A percentile compares a stretch with the other conserved stretches of the same genome.
phyloP scores from a whole-genome alignment of 1,140 invertebrate species.

The Fopius arisanus region DNA sequence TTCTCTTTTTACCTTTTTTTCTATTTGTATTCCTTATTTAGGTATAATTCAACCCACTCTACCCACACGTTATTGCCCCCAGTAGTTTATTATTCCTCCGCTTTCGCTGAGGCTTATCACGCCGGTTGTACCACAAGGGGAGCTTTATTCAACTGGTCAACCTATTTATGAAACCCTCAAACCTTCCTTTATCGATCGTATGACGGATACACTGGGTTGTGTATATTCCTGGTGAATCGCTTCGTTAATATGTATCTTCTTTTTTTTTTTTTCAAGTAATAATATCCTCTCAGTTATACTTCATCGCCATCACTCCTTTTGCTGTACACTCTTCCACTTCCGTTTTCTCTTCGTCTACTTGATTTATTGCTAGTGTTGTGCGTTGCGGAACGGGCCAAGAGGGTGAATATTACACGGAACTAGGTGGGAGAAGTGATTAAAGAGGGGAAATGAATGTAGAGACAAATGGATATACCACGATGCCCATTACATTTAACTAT shows the following conservation, averaged over 20 bases:
- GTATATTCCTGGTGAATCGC: neutral
- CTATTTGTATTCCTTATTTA: neutral
- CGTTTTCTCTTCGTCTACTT: conserved; percentile 27
- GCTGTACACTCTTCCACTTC: conserved; percentile 27
- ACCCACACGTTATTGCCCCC: no score
- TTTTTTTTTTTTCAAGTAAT: neutral
- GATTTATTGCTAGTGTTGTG: conserved; percentile 49
- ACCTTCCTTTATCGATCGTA: neutral
- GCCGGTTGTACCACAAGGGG: neutral
- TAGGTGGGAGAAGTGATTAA: conserved; percentile 7
- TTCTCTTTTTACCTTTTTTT: neutral
- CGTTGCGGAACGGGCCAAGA: conserved; percentile 24
- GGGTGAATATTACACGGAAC: conserved; percentile 16
- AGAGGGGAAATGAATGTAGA: conserved; percentile 13
- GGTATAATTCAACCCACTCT: no score
- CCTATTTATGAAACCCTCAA: neutral
- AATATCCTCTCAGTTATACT: conserved; percentile 15
- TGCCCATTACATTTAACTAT: conserved; percentile 14
- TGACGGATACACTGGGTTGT: neutral
- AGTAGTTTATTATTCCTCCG: neutral
- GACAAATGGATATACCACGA: conserved; percentile 11
- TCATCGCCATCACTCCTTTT: conserved; percentile 6
- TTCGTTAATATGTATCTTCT: neutral
- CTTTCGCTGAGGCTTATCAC: neutral
- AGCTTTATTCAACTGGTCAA: neutral